These are phyloP conservation scores for Apistogramma diplotaenia DNA, from an alignment of 2,113 vertebrate genomes.

Conservation along the genomic window DNA sequence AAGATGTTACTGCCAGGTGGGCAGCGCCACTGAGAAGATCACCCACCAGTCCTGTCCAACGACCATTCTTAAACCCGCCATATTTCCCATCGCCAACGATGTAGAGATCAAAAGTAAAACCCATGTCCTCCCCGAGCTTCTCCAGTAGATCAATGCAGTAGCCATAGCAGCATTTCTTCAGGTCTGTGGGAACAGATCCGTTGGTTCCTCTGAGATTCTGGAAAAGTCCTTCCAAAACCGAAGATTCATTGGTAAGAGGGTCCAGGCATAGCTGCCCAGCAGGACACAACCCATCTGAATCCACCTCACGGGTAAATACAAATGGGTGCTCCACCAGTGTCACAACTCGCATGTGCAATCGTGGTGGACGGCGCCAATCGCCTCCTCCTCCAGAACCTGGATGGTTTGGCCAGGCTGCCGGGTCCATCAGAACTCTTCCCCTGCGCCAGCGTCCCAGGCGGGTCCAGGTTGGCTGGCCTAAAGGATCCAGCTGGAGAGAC, in stretches of 20 bases:
- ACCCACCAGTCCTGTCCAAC: slow-evolving; percentile 92
- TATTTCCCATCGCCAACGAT: slow-evolving; percentile 95
- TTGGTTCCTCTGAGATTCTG: slow-evolving; percentile 71
- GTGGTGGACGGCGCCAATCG: slow-evolving; percentile 56
- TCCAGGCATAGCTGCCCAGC: slow-evolving; percentile 93
- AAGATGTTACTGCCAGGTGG: slow-evolving; percentile 94
- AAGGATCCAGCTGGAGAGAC: slow-evolving; percentile 89
- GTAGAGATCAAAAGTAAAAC: slow-evolving; percentile 92
- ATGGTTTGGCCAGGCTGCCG: slow-evolving; percentile 77
- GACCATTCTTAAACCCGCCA: slow-evolving; percentile 81
- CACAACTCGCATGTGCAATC: slow-evolving; percentile 81
- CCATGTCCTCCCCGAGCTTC: slow-evolving; percentile 87
- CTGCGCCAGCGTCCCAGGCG: slow-evolving; percentile 67
- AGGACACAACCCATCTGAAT: slow-evolving; percentile 90
- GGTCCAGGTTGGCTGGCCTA: slow-evolving; percentile 92
- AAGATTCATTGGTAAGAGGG: slow-evolving; percentile 73
- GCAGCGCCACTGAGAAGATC: slow-evolving; percentile 88
- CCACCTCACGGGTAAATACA: slow-evolving; percentile 90
- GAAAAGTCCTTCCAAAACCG: slow-evolving; percentile 55
- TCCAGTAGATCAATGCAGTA: slow-evolving; percentile 95
- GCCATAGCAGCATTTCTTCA: slow-evolving; percentile 90
- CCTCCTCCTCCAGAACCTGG: slow-evolving; percentile 47
- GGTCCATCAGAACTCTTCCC: slow-evolving; percentile 82
- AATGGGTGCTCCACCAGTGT: slow-evolving; percentile 95
- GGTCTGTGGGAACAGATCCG: slow-evolving; percentile 51